Base-by-base conservation (phyloP, 2,113 vertebrate species). In the Brachyistius frenatus region DNA sequence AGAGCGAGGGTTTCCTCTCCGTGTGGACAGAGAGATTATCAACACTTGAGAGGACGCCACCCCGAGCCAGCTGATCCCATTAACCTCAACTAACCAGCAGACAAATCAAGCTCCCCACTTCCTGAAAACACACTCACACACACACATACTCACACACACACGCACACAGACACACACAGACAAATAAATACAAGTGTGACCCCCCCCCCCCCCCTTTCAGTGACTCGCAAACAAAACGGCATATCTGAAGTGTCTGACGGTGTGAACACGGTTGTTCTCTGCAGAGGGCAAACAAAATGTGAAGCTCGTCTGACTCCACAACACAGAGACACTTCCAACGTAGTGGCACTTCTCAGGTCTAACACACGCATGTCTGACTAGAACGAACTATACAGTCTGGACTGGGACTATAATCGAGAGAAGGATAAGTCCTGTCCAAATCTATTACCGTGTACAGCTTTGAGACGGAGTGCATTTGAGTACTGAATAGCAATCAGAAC, bases 81-180 rank as follows among this genome's bases (percentile, higher is more conserved):
- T 88, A 91, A 89, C 88, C 89, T 82, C 72, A 41, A 67, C 85
- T 84, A 83, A 86, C 83, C 50, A 75, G 64, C 76, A 88, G 78
- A 86, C 80, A 72, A 83, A 67, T 78, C 71, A 71, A 76, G 67
- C 60, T 44, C 66, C 54, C 75, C 9, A 15, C 81, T 74, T 49
- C 64, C 54, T 55, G 37, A 37, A 64, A 39, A 74, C 63, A 62
- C 31, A 79, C n/a, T 39, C 49, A 72, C 49, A 49, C 30, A 31
- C 39, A 47, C 11, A 52, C 41, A 13, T 39, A 49, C 32, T 11
- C 30, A 36, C 5, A 58, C 14, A 46, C 14, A 76, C n/a, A n/a
- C n/a, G n/a, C 11, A 15, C 47, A 46, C 16, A n/a, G 14, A 35
- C 36, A 62, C 11, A 15, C 47, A 46, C 16, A n/a, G 14, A 35